Conservation (phyloP, 2,888 invertebrate genomes). For the Monochamus alternatus region DNA sequence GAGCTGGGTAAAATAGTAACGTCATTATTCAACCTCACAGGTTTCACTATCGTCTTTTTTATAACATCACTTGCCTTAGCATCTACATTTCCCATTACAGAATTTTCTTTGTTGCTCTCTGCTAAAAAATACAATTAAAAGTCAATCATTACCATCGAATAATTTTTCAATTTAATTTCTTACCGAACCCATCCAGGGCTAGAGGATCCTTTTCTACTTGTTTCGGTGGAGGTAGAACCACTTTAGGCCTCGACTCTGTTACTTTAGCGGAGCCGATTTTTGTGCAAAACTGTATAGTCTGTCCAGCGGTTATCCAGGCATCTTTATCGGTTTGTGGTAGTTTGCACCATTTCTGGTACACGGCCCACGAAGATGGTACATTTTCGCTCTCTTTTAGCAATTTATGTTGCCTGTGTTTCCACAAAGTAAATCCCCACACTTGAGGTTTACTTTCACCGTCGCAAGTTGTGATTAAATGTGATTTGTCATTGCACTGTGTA, state of each 20-base stretch:
- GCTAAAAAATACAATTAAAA: conserved; percentile 42
- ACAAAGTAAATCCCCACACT: conserved; percentile 88
- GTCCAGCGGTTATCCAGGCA: conserved; percentile 87
- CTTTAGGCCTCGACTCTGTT: conserved; percentile 70
- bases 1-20: conserved; percentile 56
- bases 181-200: conserved; percentile 52
- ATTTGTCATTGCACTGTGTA: conserved; percentile 73
- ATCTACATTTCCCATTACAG: conserved; percentile 38
- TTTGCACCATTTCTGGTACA: conserved; percentile 89
- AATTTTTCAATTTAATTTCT: conserved; percentile 25
- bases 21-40: conserved; percentile 59
- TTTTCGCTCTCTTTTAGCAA: conserved; percentile 78
- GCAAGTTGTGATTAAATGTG: conserved; percentile 76
- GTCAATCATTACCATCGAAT: background rate
- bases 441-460: conserved; percentile 86
- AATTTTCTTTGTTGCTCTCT: conserved; percentile 60
- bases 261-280: conserved; percentile 81
- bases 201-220: conserved; percentile 52
- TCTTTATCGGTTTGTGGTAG: conserved; percentile 83
- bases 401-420: conserved; percentile 79
- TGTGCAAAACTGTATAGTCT: conserved; percentile 82
- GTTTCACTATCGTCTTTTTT: conserved; percentile 56
- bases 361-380: conserved; percentile 77
- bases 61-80: conserved; percentile 43
- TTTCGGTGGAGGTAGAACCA: conserved; percentile 27